Evolutionary conservation across 1,140 invertebrate genomes (phyloP).

Genomic region (Nautilus pompilius): DNA sequence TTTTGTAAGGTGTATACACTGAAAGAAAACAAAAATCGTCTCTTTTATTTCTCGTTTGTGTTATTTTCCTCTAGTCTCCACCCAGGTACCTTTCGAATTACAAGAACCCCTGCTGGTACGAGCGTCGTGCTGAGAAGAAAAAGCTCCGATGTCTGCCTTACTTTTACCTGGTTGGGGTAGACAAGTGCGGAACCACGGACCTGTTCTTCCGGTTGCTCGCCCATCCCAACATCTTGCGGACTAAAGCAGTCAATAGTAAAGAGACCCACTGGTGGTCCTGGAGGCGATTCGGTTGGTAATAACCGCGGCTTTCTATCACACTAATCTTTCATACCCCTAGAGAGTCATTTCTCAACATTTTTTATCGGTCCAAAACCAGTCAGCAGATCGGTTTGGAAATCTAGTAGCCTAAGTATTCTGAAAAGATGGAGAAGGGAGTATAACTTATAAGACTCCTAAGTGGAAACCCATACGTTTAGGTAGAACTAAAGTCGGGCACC

Average conservation of each 20-base stretch:
- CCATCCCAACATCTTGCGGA: slow-evolving; percentile 31
- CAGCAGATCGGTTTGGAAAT: no score
- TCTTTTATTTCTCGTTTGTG: no score
- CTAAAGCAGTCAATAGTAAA: slow-evolving; percentile 26
- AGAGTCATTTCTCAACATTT: no score
- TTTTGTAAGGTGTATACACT: no score
- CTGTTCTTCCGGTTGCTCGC: slow-evolving; percentile 24
- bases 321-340: no score
- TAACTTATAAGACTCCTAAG: no score
- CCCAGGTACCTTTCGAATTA: slow-evolving; percentile 20
- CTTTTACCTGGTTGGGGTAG: slow-evolving; percentile 39
- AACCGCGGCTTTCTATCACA: no score
- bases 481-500: background rate
- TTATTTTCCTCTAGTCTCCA: slow-evolving; percentile 25
- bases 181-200: slow-evolving; percentile 43
- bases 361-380: no score
- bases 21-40: no score
- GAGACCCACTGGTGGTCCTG: slow-evolving; percentile 44
- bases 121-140: background rate
- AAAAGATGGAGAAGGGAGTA: no score
- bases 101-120: slow-evolving; percentile 40
- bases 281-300: slow-evolving; percentile 41
- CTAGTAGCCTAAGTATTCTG: no score
- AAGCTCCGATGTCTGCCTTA: slow-evolving; percentile 32
- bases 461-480: background rate